A percentile compares a stretch with the other conserved stretches of the same genome.
Conservation (phyloP, 2,113 vertebrate genomes). For the Pitta sordida region DNA sequence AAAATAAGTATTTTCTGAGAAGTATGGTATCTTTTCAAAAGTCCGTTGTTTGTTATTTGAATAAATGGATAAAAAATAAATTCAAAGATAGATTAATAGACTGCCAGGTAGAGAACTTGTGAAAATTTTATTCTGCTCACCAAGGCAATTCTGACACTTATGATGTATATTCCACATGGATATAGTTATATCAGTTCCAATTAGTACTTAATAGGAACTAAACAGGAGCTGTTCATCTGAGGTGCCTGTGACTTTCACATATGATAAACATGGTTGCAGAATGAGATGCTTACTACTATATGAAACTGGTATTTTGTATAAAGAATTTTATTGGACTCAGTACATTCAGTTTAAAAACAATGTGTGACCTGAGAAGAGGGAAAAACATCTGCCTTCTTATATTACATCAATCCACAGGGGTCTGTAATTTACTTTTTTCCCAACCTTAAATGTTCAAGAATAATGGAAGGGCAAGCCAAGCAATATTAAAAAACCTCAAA, state of each 20-base stretch:
- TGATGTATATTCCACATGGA: background rate
- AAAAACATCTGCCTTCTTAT: constrained; percentile 58
- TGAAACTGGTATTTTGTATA: background rate
- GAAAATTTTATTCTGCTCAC: background rate
- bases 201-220: background rate
- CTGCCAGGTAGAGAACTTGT: background rate
- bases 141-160: background rate
- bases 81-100: background rate
- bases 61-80: background rate
- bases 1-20: background rate
- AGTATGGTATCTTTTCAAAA: background rate
- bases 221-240: background rate
- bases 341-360: constrained; percentile 45
- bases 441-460: constrained; percentile 54
- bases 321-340: background rate
- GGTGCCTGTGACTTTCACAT: background rate
- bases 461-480: constrained; percentile 54
- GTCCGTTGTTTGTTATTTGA: background rate
- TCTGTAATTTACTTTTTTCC: constrained; percentile 66
- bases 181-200: background rate
- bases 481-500: constrained; percentile 51
- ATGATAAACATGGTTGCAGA: background rate
- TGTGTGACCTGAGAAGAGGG: constrained; percentile 30
- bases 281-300: background rate
- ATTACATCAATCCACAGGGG: constrained; percentile 59